These are phyloP conservation scores for Vanacampus margaritifer DNA, from an alignment of 2,113 vertebrate genomes.

Conservation along the genomic window DNA sequence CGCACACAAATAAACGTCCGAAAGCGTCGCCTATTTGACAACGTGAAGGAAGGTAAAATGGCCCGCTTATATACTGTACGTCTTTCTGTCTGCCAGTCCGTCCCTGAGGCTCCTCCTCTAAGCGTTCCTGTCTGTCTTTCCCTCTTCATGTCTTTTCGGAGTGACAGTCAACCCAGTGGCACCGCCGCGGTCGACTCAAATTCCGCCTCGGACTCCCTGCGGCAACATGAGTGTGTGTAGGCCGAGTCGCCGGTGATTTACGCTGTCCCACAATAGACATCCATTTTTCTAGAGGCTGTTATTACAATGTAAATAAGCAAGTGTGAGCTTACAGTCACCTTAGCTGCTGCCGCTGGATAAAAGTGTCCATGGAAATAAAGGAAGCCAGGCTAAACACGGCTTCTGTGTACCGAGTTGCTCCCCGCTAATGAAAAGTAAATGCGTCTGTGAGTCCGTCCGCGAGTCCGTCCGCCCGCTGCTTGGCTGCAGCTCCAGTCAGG, in stretches of 20 bases:
- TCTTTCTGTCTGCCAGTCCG: slow-evolving; percentile 7
- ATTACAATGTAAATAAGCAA: slow-evolving; percentile 50
- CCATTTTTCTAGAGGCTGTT: slow-evolving; percentile 55
- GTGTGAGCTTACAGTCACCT: slow-evolving; percentile 51
- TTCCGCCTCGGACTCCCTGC: slow-evolving; percentile 39
- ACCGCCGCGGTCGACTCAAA: slow-evolving; percentile 49
- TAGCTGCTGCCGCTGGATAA: slow-evolving; percentile 61
- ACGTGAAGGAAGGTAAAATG: slow-evolving; percentile 11
- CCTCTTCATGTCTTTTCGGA: slow-evolving; percentile 25
- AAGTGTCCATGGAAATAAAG: slow-evolving; percentile 58
- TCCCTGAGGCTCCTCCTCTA: slow-evolving; percentile 13
- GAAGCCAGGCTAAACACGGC: slow-evolving; percentile 21
- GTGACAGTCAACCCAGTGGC: slow-evolving; percentile 35
- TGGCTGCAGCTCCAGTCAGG: slow-evolving; percentile 53
- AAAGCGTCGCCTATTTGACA: background rate
- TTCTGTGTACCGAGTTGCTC: slow-evolving; percentile 9
- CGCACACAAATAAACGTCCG: background rate
- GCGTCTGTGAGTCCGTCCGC: slow-evolving; percentile 9
- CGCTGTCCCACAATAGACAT: slow-evolving; percentile 50
- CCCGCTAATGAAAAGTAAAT: slow-evolving; percentile 51
- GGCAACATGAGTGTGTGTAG: slow-evolving; percentile 21
- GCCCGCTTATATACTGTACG: slow-evolving; percentile 8
- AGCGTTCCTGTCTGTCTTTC: slow-evolving; percentile 11
- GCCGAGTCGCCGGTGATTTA: slow-evolving; percentile 55
- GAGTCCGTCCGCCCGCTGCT: slow-evolving; percentile 41